A percentile compares a stretch with the other conserved stretches of the same genome.
Conservation (phyloP, 2,888 invertebrate genomes). For the Hololepta plana region DNA sequence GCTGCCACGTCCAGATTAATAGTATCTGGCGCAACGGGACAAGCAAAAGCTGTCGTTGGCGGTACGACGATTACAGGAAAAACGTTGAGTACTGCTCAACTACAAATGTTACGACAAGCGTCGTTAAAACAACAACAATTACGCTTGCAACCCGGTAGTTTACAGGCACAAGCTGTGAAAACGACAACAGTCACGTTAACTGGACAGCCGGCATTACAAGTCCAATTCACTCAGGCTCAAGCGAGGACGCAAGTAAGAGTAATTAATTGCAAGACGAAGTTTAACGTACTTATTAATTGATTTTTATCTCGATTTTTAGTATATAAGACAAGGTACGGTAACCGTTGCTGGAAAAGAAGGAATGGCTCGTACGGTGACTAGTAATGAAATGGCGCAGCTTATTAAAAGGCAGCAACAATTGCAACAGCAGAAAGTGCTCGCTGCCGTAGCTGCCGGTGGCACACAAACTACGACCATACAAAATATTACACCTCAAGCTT, state of each 20-base stretch:
- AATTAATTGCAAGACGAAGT: neutral
- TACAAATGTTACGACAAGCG: slow-evolving; percentile 43
- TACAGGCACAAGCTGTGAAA: slow-evolving; percentile 17
- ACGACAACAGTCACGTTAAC: slow-evolving; percentile 21
- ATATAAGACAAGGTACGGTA: slow-evolving; percentile 25
- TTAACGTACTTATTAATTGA: slow-evolving; percentile 2
- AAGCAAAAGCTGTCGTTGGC: slow-evolving; percentile 21
- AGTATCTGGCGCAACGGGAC: slow-evolving; percentile 20
- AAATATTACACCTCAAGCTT: neutral
- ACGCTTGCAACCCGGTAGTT: slow-evolving; percentile 18
- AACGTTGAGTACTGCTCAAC: slow-evolving; percentile 33
- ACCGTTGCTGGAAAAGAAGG: slow-evolving; percentile 20
- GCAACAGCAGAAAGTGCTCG: slow-evolving; percentile 11
- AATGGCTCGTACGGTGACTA: slow-evolving; percentile 28
- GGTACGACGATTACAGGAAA: slow-evolving; percentile 19
- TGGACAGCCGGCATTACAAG: slow-evolving; percentile 17
- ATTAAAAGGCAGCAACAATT: slow-evolving; percentile 27
- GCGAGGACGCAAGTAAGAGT: slow-evolving; percentile 12
- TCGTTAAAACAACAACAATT: slow-evolving; percentile 22
- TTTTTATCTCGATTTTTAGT: slow-evolving; percentile 12
- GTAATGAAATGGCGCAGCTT: slow-evolving; percentile 34
- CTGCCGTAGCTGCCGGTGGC: slow-evolving; percentile 2
- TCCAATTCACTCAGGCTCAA: slow-evolving; percentile 26
- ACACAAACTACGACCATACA: neutral
- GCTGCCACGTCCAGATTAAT: slow-evolving; percentile 30